Percentiles rank a stretch among this genome's conserved stretches.
These are phyloP conservation scores for Phrynosoma blainvillii DNA, from an alignment of 2,113 vertebrate genomes.

Conservation along the genomic window DNA sequence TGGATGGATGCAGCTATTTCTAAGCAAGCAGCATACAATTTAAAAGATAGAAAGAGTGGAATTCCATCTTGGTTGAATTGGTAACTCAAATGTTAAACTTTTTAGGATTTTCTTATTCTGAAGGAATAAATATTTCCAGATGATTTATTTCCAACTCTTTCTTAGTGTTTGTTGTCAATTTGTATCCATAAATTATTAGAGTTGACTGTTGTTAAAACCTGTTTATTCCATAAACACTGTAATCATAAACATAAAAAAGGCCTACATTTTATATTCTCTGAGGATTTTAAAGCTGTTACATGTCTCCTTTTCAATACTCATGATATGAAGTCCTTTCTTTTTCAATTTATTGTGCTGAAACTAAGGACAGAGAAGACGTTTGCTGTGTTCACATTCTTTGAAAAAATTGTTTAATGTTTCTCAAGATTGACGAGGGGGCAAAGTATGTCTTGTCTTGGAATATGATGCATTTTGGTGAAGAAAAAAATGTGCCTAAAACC, in stretches of 20 bases:
- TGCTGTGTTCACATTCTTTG: neutral
- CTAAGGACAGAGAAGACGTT: constrained; percentile 4
- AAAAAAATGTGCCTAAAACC: neutral
- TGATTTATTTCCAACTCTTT: neutral
- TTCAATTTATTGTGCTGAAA: neutral
- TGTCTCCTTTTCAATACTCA: neutral
- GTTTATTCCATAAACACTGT: neutral
- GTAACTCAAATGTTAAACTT: neutral
- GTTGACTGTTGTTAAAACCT: neutral
- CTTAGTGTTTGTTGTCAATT: constrained; percentile 17
- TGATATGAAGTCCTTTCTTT: neutral
- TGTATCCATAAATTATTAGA: neutral
- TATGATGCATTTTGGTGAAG: neutral
- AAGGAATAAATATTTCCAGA: constrained; percentile 8
- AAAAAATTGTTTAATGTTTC: neutral
- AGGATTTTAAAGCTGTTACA: neutral
- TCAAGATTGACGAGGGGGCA: neutral
- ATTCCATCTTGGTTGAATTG: constrained; percentile 6
- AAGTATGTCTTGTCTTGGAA: neutral
- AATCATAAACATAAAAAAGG: neutral
- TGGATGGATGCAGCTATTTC: neutral
- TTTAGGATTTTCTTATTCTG: neutral
- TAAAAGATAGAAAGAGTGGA: neutral
- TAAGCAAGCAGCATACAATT: neutral
- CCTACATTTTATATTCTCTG: neutral